These are phyloP conservation scores for Porphyrio hochstetteri DNA, from an alignment of 2,113 vertebrate genomes.

Conservation along the genomic window DNA sequence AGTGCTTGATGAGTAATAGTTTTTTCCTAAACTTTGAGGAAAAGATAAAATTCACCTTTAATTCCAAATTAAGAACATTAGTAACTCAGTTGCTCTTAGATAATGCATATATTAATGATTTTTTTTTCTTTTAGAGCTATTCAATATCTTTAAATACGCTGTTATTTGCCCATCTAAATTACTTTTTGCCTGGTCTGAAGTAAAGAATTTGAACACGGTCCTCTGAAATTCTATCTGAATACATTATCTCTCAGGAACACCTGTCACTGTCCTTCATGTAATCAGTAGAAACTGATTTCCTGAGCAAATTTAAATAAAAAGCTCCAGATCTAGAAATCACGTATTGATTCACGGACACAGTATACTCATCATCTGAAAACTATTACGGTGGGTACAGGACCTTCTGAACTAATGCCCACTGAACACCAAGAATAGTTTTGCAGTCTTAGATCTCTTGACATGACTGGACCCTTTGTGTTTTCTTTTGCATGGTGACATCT, in stretches of 20 bases:
- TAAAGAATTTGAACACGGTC: background rate
- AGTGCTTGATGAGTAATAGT: background rate
- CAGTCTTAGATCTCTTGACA: background rate
- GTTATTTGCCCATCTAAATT: conserved; percentile 22
- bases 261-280: background rate
- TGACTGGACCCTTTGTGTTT: background rate
- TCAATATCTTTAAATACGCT: background rate
- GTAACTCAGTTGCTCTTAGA: background rate
- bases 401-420: background rate
- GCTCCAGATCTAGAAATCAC: background rate
- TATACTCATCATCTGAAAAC: background rate
- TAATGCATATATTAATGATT: background rate
- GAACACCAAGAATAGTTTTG: background rate
- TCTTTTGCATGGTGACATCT: rapidly evolving
- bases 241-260: background rate
- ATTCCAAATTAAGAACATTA: conserved; percentile 32
- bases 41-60: conserved; percentile 43
- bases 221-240: background rate
- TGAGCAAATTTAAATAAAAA: background rate
- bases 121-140: background rate
- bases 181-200: background rate
- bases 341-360: background rate
- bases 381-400: background rate
- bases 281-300: background rate
- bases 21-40: conserved; percentile 10